Evolutionary conservation across 2,797 vertebrate genomes (phyloP).

Genomic region (Apogon hyalosoma): DNA sequence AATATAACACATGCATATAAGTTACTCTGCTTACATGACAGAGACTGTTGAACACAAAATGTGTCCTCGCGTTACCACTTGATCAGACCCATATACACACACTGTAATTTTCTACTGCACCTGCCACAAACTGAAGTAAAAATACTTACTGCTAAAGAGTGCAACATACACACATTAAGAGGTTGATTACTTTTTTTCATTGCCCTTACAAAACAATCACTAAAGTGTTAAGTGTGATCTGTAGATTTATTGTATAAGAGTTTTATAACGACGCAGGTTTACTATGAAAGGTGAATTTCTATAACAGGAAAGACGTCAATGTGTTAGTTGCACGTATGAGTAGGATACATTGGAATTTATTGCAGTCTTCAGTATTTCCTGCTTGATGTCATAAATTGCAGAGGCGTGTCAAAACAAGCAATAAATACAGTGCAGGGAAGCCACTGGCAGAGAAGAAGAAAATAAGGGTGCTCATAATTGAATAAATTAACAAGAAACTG

Average conservation of each 20-base stretch:
- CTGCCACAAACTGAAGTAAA: conserved; percentile 4
- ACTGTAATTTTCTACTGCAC: conserved; percentile 16
- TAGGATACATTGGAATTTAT: conserved; percentile 42
- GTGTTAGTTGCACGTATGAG: conserved; percentile 13
- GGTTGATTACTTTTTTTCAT: no score
- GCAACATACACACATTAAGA: background rate
- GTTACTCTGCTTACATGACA: no score
- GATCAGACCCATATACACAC: no score
- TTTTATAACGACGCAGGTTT: background rate
- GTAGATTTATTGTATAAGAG: background rate
- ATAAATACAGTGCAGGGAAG: conserved; percentile 8
- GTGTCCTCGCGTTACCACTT: no score
- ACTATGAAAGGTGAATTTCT: background rate
- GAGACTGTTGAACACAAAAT: no score
- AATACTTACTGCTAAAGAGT: background rate
- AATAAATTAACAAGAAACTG: background rate
- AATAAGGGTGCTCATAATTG: background rate
- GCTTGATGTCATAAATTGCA: conserved; percentile 36
- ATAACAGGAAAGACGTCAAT: background rate
- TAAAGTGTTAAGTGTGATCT: background rate
- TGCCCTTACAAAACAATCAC: background rate
- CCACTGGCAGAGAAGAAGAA: background rate
- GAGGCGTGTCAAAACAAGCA: conserved; percentile 17
- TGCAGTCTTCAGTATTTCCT: conserved; percentile 27
- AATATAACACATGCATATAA: no score